phyloP scores from a whole-genome alignment of 2,888 invertebrate genomes.

The Scaptomyza parva region DNA sequence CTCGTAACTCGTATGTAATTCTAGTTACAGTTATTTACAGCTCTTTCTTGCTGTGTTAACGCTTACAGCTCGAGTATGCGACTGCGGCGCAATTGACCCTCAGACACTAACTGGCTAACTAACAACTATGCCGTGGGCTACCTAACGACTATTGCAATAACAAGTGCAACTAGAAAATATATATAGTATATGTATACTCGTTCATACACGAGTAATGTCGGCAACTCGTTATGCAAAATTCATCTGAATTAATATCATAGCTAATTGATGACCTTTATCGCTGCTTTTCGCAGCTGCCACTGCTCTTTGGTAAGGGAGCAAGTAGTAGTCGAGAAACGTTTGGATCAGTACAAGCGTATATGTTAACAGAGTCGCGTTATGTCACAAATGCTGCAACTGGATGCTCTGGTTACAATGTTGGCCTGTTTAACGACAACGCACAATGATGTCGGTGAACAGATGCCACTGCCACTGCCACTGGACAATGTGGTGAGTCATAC shows the following conservation, averaged over 20 bases:
- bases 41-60: constrained; percentile 13
- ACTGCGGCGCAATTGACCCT: constrained; percentile 40
- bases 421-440: constrained; percentile 67
- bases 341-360: constrained; percentile 27
- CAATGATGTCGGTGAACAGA: constrained; percentile 36
- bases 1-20: neutral
- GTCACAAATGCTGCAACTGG: constrained; percentile 65
- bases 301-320: neutral
- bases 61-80: constrained; percentile 20
- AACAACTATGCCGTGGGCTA: constrained; percentile 8
- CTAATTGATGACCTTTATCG: constrained; percentile 40
- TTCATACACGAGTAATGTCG: no score
- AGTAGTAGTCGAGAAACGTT: neutral
- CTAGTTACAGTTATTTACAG: neutral
- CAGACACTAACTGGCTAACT: constrained; percentile 4
- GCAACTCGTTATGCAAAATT: constrained; percentile 45
- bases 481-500: constrained; percentile 49
- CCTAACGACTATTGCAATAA: constrained; percentile 12
- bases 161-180: constrained; percentile 7
- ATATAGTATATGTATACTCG: neutral
- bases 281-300: neutral
- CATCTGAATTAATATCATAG: constrained; percentile 8
- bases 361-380: constrained; percentile 35
- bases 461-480: constrained; percentile 24
- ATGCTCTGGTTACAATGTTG: constrained; percentile 72